Base-by-base conservation (phyloP, 2,888 invertebrate species). In the Nomada fabriciana region DNA sequence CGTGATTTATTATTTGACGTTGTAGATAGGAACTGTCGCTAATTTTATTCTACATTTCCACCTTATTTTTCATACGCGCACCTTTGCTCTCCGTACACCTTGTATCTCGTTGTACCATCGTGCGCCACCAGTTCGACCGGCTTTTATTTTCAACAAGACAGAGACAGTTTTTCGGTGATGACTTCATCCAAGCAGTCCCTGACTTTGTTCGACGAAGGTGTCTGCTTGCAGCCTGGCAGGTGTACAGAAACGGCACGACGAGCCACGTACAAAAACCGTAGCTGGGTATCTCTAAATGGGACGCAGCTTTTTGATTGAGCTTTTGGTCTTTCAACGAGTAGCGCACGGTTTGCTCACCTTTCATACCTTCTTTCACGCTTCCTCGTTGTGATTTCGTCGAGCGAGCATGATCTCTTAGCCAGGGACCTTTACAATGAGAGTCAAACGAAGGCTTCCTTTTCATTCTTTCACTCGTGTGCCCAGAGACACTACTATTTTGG, bases 231-330 rank as follows among this genome's bases (percentile, higher is more conserved):
- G 55, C 69, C 57, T 53, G 3, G 36, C 29, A 50, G 42, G 57
- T 63, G 25, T 55, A 61, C 36, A 68, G 59, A 42, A 80, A 72
- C 3, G 55, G 36, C 36, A 59, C n/a, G 63, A 20, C n/a, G 15
- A 42, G 25, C 7, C 43, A 7, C 20, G 36, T 42, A 73, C 43
- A 76, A 3, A 76, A 81, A 68, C 63, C 47, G 0, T n/a, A 52
- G 61, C 42, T 36, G 53, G 53, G n/a, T 76, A 64, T 75, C 53
- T 71, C 63, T 75, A 83, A 83, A 82, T 82, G 75, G 83, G 82
- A 78, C 78, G 64, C 76, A 77, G 65, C 70, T 71, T 80, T 82
- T 82, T 78, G 74, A 83, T 83, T 11, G 83, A 78, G 82, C 82
- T 78, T 78, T 82, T 82, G 77, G 65, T 65, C n/a, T 59, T 57